Percentiles rank a stretch among this genome's conserved stretches.
Evolutionary conservation across 2,888 invertebrate species (phyloP).

Genomic region (Calephelis perditalis): DNA sequence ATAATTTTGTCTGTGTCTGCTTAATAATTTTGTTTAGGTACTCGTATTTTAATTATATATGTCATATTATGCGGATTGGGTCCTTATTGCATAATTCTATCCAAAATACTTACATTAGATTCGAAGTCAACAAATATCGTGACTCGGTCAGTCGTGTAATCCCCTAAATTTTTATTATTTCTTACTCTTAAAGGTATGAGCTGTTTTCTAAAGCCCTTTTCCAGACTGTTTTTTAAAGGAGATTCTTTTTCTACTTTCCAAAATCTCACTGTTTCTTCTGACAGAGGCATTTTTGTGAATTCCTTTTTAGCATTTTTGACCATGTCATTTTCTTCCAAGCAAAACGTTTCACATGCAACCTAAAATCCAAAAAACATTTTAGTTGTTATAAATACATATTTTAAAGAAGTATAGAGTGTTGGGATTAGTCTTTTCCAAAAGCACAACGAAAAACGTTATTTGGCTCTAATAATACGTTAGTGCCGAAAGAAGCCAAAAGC

Average conservation of each 20-base stretch:
- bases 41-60: too few relatives aligned
- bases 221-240: slow-evolving; percentile 48
- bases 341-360: slow-evolving; percentile 95
- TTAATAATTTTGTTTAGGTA: too few relatives aligned
- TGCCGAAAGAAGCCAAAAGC: too few relatives aligned
- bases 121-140: slow-evolving; percentile 80
- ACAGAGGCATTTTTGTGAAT: slow-evolving; percentile 84
- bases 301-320: slow-evolving; percentile 88
- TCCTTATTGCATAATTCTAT: background rate
- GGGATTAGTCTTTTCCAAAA: too few relatives aligned
- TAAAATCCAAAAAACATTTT: slow-evolving; percentile 42
- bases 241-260: slow-evolving; percentile 66
- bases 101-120: slow-evolving; percentile 48
- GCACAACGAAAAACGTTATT: too few relatives aligned
- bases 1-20: too few relatives aligned
- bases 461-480: too few relatives aligned
- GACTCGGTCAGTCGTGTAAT: slow-evolving; percentile 70
- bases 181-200: slow-evolving; percentile 74
- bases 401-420: too few relatives aligned
- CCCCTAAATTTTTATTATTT: slow-evolving; percentile 77
- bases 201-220: slow-evolving; percentile 53
- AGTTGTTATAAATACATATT: background rate
- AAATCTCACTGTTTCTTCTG: slow-evolving; percentile 86
- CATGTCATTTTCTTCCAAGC: slow-evolving; percentile 92
- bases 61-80: too few relatives aligned